These are phyloP conservation scores for Adineta ricciae DNA, from an alignment of 2,888 invertebrate genomes.

Conservation along the genomic window DNA sequence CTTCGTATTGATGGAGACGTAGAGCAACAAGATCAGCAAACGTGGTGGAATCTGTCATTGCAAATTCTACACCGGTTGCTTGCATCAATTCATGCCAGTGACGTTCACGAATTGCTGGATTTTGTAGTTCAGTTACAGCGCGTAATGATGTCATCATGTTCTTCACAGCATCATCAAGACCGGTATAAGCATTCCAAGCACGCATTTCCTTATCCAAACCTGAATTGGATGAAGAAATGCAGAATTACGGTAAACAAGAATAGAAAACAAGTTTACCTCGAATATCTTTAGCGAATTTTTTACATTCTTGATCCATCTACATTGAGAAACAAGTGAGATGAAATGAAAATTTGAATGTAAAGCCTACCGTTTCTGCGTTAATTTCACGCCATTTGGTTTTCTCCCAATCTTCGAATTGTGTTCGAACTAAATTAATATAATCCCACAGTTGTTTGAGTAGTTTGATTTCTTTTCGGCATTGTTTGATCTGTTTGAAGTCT, in stretches of 20 bases:
- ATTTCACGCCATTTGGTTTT: slow-evolving; percentile 91
- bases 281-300: slow-evolving; percentile 88
- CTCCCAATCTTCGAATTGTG: slow-evolving; percentile 89
- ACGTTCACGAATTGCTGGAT: slow-evolving; percentile 83
- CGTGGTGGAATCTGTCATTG: slow-evolving; percentile 83
- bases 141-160: slow-evolving; percentile 87
- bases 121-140: slow-evolving; percentile 87
- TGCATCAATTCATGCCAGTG: slow-evolving; percentile 95
- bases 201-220: slow-evolving; percentile 88
- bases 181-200: slow-evolving; percentile 78
- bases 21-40: slow-evolving; percentile 77
- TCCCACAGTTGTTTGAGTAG: slow-evolving; percentile 80
- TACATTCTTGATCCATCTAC: slow-evolving; percentile 87
- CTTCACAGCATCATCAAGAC: slow-evolving; percentile 79
- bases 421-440: slow-evolving; percentile 75
- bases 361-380: slow-evolving; percentile 66
- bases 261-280: slow-evolving; percentile 49
- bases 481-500: slow-evolving; percentile 80
- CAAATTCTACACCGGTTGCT: slow-evolving; percentile 74
- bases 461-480: slow-evolving; percentile 77
- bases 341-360: neutral
- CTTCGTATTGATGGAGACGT: slow-evolving; percentile 88
- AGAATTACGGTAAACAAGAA: neutral
- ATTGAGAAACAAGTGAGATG: slow-evolving; percentile 43
- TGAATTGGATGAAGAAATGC: neutral